Evolutionary conservation across 2,113 vertebrate genomes (phyloP), one percentile per base, ranked within the genome.

Genomic region (Rhabdornis inornatus): DNA sequence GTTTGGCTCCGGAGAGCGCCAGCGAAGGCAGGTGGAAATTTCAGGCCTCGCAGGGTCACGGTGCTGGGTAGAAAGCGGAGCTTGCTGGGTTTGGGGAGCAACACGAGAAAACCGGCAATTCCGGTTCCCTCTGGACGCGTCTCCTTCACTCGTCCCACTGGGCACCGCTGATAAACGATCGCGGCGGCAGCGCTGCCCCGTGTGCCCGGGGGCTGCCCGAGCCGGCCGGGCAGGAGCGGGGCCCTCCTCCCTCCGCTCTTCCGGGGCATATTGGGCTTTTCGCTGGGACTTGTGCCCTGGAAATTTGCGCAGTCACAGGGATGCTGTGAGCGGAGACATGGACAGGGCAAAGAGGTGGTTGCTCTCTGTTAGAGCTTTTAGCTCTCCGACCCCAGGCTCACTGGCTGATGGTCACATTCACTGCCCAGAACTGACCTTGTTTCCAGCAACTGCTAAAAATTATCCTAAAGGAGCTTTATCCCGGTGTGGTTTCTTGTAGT

Each of bases 81-180:
- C 39, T 59, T 3, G 39, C 50, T 47, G 76, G 49, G 76, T 94
- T 55, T 83, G 89, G 92, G 83, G 79, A 96, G 76, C 95, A n/a
- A 20, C 68, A 60, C 0, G 9, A 57, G 71, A 28, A 93, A 95
- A 96, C 94, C 64, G 30, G 96, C 94, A 89, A 87, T 92, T 96
- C 96, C 92, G 17, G 95, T 96, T 97, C 92, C 79, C 66, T 69
- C 71, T 50, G 96, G 92, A 85, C 55, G 4, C 3, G 60, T 86
- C 90, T 96, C 94, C 95, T 95, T 77, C 83, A 33, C 0, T 15
- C 10, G 65, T 35, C 90, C 94, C 30, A 1, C 82, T 11, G 94
- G 94, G 90, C 95, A 90, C 31, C 6, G 16, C 90, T 21, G 92
- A 19, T 79, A 52, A 81, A 63, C 10, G 53, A 56, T 65, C 27